These are phyloP conservation scores for Prosopocoilus inquinatus DNA, from an alignment of 2,888 invertebrate genomes.

Conservation along the genomic window DNA sequence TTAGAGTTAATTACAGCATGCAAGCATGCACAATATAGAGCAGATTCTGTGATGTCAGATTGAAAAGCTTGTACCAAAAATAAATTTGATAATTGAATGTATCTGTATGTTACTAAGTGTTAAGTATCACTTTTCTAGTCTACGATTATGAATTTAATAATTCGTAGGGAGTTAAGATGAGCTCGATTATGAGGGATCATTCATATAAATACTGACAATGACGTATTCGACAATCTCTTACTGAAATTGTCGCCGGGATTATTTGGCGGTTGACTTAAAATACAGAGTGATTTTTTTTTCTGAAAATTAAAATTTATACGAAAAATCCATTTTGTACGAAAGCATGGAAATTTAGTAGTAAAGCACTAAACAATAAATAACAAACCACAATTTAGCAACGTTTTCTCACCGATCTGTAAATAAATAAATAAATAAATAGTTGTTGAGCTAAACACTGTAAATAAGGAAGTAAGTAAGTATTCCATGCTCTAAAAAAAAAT, in stretches of 20 bases:
- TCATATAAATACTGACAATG: neutral
- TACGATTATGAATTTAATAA: neutral
- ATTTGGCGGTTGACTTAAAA: no score
- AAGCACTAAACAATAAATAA: no score
- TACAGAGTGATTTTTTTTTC: no score
- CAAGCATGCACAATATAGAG: conserved; percentile 39
- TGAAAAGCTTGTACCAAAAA: conserved; percentile 41
- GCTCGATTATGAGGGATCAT: neutral
- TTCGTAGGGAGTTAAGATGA: neutral
- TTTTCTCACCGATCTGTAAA: no score
- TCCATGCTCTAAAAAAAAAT: neutral
- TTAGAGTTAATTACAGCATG: conserved; percentile 26
- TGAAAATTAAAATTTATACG: no score
- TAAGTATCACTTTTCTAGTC: neutral
- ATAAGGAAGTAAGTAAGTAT: neutral
- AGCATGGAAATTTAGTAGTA: no score
- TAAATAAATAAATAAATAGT: no score
- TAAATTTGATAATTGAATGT: conserved; percentile 11
- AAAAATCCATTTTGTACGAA: no score
- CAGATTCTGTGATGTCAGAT: conserved; percentile 43
- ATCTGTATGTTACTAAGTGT: conserved; percentile 5
- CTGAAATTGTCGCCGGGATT: no score
- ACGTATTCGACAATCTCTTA: no score
- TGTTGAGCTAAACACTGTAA: no score
- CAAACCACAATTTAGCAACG: no score